Conservation (phyloP, 2,113 vertebrate species). For the Plestiodon gilberti region DNA sequence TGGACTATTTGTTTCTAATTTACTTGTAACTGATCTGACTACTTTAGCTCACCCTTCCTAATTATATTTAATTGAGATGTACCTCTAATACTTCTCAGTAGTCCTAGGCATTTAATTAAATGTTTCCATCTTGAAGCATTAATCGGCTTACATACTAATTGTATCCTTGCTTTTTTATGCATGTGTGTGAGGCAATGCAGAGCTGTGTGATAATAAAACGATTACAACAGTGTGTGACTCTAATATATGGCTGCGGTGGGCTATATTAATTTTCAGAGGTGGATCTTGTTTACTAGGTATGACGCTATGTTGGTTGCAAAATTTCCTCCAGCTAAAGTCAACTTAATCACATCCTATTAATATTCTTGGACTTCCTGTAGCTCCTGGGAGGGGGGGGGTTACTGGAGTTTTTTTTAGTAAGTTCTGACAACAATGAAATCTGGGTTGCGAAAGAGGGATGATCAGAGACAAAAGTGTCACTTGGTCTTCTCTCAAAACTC, state of each 20-base stretch:
- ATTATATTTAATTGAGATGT: not conserved
- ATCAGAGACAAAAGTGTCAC: not conserved
- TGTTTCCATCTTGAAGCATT: constrained; percentile 16
- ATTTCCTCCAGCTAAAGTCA: constrained; percentile 21
- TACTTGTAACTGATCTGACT: constrained; percentile 12
- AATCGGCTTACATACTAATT: constrained; percentile 15
- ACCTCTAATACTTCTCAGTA: constrained; percentile 18
- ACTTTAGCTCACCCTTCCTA: not conserved
- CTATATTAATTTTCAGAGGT: not conserved
- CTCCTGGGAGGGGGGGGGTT: not conserved
- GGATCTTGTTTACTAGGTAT: constrained; percentile 11
- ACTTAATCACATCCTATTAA: not conserved
- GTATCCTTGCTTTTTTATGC: not conserved
- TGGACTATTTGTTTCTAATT: constrained; percentile 21
- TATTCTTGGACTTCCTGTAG: not conserved
- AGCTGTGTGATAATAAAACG: not conserved
- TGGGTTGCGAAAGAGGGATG: not conserved
- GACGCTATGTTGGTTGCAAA: not conserved
- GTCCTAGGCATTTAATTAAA: constrained; percentile 15
- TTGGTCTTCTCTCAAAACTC: constrained; percentile 22
- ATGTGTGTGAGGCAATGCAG: not conserved
- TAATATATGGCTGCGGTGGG: not conserved
- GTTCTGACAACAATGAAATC: constrained; percentile 13
- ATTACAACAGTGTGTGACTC: constrained; percentile 7
- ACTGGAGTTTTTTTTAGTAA: not conserved